Base-by-base conservation (phyloP, 2,113 vertebrate species). In the Hiodon alosoides region DNA sequence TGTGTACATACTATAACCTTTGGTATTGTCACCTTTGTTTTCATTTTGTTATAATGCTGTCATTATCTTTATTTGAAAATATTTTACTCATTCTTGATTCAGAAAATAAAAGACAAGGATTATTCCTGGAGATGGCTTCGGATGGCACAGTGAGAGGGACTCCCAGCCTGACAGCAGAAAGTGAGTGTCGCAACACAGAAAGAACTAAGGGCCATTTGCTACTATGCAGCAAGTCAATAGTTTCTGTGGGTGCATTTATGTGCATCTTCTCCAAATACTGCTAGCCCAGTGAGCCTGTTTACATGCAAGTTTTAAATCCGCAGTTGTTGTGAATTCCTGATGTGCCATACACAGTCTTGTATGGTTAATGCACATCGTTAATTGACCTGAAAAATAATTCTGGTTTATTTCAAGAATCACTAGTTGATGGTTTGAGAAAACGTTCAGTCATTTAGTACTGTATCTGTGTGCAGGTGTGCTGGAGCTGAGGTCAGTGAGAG, bases 111-210 rank as follows among this genome's bases (percentile, higher is more conserved):
- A 87, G 82, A 68, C 83, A 80, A 57, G 87, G 83, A 50, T 71
- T 89, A 77, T 92, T 88, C 61, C 76, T 92, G 73, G 85, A 91
- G 84, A 87, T 92, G 17, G 83, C 54, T 5, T 16, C 51, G 46
- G 87, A 91, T 57, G 90, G 90, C 50, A 81, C 79, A 48, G 87
- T 92, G 46, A 81, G 77, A 50, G 89, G 89, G 52, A 87, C 79
- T 71, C 75, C 81, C 2, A 71, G 17, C 31, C 80, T 83, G 76
- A 89, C 76, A 4, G 54, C 5, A 68, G 51, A 85, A 79, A 89
- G 89, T 91, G 69, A 89, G 89, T 75, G 3, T 67, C 57, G n/a
- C 31, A 7, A 52, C 11, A 47, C 51, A 54, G 10, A 31, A 31
- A 31, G 0, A 31, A 31, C 31, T 31, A 31, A 31, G 31, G 31